Evolutionary conservation across 2,888 invertebrate species (phyloP).

Genomic region (Hipparchia sbordonii): DNA sequence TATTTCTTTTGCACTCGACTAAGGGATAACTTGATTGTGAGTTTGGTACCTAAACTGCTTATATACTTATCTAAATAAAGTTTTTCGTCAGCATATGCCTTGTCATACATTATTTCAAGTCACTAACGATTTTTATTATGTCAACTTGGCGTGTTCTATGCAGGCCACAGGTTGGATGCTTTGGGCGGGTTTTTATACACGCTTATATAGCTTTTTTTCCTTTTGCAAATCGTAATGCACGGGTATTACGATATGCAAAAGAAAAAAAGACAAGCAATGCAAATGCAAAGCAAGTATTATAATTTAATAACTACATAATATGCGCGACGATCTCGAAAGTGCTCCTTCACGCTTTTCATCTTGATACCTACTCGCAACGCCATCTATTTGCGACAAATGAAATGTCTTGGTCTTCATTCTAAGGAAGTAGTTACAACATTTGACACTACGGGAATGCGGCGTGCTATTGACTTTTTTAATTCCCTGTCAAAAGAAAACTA

Average conservation of each 20-base stretch:
- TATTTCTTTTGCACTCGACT: slow-evolving; percentile 1
- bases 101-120: neutral
- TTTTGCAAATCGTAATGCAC: no score
- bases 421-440: slow-evolving; percentile 28
- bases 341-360: neutral
- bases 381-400: slow-evolving; percentile 25
- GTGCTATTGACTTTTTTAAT: slow-evolving; percentile 27
- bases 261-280: neutral
- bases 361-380: slow-evolving; percentile 20
- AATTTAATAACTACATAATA: neutral
- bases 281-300: neutral
- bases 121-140: no score
- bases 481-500: slow-evolving; percentile 15
- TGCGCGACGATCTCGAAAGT: neutral
- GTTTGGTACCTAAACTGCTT: slow-evolving; percentile 17
- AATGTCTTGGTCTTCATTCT: slow-evolving; percentile 15
- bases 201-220: no score
- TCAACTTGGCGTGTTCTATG: no score
- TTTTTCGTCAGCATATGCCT: neutral
- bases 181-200: no score
- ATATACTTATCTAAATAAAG: slow-evolving; percentile 13
- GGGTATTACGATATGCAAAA: neutral
- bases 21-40: slow-evolving; percentile 19
- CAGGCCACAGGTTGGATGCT: no score
- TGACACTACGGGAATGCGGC: slow-evolving; percentile 9